Conservation (phyloP, 2,113 vertebrate species). For the Nycticryphes semicollaris region DNA sequence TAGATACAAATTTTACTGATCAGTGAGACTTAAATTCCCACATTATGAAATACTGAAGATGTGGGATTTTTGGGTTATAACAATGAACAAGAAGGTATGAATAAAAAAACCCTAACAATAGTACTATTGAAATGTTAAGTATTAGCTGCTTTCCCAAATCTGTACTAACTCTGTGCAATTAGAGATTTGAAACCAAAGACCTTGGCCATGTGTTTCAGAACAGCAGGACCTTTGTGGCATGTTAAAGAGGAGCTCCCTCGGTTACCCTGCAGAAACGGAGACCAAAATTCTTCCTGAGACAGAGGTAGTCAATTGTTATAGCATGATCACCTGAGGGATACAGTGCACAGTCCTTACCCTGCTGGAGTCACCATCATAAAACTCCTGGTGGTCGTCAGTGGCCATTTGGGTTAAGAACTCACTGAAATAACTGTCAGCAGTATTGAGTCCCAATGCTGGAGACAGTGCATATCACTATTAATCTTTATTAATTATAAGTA, state of each 20-base stretch:
- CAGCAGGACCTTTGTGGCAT: neutral
- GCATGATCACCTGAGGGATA: accelerated
- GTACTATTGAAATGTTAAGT: neutral
- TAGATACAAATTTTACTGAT: neutral
- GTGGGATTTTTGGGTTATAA: neutral
- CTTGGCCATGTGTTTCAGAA: neutral
- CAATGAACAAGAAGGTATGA: neutral
- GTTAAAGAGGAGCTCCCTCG: neutral
- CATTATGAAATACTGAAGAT: neutral
- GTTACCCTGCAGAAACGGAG: neutral
- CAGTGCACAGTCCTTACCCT: neutral
- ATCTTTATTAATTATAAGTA: neutral
- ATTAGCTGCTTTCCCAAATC: neutral
- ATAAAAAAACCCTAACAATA: neutral
- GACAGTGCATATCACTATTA: neutral
- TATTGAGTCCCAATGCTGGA: neutral
- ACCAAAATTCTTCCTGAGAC: neutral
- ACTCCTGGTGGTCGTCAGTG: neutral
- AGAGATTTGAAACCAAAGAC: neutral
- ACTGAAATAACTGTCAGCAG: neutral
- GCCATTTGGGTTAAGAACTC: neutral
- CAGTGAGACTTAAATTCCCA: neutral
- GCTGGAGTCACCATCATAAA: neutral
- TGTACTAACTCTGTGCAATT: neutral
- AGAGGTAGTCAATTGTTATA: accelerated